Percentiles rank a stretch among this genome's conserved stretches.
phyloP scores from a whole-genome alignment of 1,140 invertebrate species.

The Heliconius eleuchia region DNA sequence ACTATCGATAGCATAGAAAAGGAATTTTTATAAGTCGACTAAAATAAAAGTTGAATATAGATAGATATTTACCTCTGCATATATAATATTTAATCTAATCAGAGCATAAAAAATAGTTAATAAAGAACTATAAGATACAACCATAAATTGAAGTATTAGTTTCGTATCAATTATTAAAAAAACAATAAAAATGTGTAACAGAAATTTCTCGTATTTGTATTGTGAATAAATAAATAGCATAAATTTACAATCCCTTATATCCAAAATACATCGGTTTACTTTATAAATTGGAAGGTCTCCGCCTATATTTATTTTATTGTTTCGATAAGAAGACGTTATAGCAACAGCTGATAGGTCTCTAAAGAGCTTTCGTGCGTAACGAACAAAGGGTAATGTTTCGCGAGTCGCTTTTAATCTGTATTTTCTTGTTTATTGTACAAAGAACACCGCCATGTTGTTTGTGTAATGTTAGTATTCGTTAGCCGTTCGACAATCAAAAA shows the following conservation, averaged over 20 bases:
- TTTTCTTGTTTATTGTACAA: conserved; percentile 4
- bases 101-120: too few species aligned
- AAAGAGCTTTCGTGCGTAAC: background rate
- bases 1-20: too few species aligned
- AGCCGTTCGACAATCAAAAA: background rate
- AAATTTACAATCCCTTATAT: background rate
- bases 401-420: background rate
- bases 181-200: background rate
- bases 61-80: too few species aligned
- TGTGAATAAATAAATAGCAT: background rate
- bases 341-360: conserved; percentile 11
- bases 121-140: too few species aligned
- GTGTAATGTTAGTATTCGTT: background rate
- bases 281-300: background rate
- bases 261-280: background rate
- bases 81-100: too few species aligned
- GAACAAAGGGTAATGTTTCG: conserved; percentile 8
- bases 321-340: conserved; percentile 10
- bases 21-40: too few species aligned
- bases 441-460: background rate
- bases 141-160: background rate
- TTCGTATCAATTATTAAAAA: background rate
- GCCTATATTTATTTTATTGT: background rate
- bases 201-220: background rate
- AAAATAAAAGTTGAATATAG: too few species aligned